Base-by-base conservation (phyloP, 2,888 invertebrate genomes). In the Sesia apiformis region DNA sequence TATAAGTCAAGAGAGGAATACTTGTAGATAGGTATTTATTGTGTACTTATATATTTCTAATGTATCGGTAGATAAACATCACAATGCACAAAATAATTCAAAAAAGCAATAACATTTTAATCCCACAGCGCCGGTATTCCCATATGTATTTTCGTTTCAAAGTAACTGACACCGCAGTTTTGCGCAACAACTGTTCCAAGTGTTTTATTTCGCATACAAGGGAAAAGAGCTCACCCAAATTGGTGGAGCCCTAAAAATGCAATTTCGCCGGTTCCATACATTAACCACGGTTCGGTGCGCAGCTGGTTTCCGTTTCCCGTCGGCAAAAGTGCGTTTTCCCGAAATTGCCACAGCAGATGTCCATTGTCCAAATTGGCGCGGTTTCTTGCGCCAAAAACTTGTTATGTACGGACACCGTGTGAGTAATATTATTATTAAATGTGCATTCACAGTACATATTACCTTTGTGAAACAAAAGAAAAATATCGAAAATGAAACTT, bases 301-400 rank as follows among this genome's bases (percentile, higher is more conserved):
- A 86, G 72, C 81, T 84, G 86, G 87, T 81, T 87, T 87, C 88
- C 88, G 85, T 66, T 88, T 87, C 81, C 84, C 76, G 84, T 70
- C 60, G 67, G 72, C 70, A 72, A 76, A 79, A 81, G 72, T 81
- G 78, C 80, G 73, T 82, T 85, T 87, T 80, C 81, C 81, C 82
- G 67, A 86, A 87, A 82, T 82, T 81, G 69, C 71, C 76, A 46
- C 46, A 69, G 72, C 76, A 78, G 66, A 70, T 70, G 67, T 65
- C 66, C 63, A 63, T 58, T 63, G 62, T 56, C 63, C 62, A 68
- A 71, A 71, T 71, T 74, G 67, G 57, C 74, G 74, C 63, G 74
- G 76, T 74, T 74, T 76, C 70, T 68, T 74, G 60, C 62, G 60
- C 62, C 72, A 76, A 74, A 46, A 46, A 46, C 57, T 23, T 2